Base-by-base conservation (phyloP, 2,797 vertebrate genomes). In the Hoplostethus mediterraneus region DNA sequence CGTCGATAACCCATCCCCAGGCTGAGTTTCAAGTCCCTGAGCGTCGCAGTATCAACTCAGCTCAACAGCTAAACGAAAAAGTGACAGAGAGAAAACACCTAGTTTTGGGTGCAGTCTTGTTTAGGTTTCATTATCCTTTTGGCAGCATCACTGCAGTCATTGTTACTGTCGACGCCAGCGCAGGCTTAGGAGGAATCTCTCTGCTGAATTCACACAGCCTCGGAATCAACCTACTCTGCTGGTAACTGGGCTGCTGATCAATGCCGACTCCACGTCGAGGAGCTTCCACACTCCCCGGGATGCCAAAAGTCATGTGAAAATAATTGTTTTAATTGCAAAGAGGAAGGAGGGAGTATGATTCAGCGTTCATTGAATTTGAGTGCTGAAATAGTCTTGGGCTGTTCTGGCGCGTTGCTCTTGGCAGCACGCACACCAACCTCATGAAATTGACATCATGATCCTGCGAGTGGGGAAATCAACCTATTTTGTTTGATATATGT, bases 181-280 rank as follows among this genome's bases (percentile, higher is more conserved):
- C 36, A n/a, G 64, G 58, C 30, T 73, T 42, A 40, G 13, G 42
- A 64, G 51, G 63, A 74, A 74, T 72, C 76, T 67, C 69, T 38
- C 60, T 48, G 58, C 69, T 44, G 51, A 60, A 80, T 63, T 56
- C 7, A 40, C 38, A 40, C 38, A 44, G 30, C 44, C 8, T 58
- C 21, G 67, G 13, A 83, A 54, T 71, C 47, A 70, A 81, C 75
- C 75, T 30, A 12, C 49, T 12, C 71, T 62, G 57, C 40, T 40
- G 44, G 49, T 88, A 81, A 86, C 72, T 72, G 65, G 72, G 48
- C 76, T 70, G 73, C 76, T 82, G 58, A 83, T 77, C 75, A 64
- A 63, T 16, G 14, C 38, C 3, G 13, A 47, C 51, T 73, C 77
- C 72, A 69, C 5, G 13, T 73, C 67, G 79, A 84, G 63, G 78